phyloP scores from a whole-genome alignment of 2,888 invertebrate genomes.

The Heliconius cydno region DNA sequence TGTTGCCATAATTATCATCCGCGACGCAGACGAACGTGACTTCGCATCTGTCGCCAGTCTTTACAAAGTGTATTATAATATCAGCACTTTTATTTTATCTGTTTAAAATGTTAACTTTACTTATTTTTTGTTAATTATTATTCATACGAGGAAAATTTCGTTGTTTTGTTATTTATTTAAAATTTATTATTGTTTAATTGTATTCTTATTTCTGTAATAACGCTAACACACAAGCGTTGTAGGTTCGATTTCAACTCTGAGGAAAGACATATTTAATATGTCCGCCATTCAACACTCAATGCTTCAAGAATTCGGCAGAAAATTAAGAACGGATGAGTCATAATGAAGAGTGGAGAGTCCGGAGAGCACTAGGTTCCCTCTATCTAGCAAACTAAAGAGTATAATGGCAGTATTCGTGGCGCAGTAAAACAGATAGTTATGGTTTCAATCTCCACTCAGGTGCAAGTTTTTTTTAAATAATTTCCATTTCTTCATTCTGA shows the following conservation, averaged over 20 bases:
- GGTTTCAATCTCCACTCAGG: no score
- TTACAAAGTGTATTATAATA: conserved; percentile 23
- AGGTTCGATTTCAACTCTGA: background rate
- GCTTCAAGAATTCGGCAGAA: background rate
- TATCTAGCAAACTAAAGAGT: background rate
- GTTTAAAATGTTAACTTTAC: background rate
- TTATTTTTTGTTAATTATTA: background rate
- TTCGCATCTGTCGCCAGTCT: conserved; percentile 28
- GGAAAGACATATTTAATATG: background rate
- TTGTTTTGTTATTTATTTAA: background rate
- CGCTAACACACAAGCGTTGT: background rate
- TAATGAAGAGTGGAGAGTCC: background rate
- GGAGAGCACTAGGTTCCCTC: background rate
- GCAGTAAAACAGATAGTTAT: no score
- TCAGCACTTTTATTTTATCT: conserved; percentile 18
- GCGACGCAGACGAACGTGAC: conserved; percentile 31
- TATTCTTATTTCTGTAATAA: background rate
- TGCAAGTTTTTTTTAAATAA: no score
- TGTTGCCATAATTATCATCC: conserved; percentile 8
- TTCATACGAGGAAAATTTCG: background rate
- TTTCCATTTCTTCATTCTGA: no score
- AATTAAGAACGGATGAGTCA: background rate
- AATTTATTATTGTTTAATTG: background rate
- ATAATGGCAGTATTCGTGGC: background rate
- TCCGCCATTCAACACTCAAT: background rate